Percentiles rank a stretch among this genome's conserved stretches.
Conservation (phyloP, 2,113 vertebrate species). For the Pleuronectes platessa region DNA sequence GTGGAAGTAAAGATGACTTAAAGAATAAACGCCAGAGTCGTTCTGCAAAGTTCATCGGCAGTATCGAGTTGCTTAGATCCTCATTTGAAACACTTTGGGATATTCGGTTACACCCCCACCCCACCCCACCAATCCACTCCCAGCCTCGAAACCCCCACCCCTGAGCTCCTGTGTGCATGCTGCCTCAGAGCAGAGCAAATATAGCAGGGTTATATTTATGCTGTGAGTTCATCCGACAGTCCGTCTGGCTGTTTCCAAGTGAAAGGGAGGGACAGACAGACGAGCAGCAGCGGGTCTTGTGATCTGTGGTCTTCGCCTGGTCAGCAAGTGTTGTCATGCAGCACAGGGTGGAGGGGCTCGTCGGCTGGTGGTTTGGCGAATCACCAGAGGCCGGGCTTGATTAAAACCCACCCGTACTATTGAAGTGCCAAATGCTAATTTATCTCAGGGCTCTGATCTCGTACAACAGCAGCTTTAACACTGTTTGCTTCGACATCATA, state of each 20-base stretch:
- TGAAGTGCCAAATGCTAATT: conserved; percentile 52
- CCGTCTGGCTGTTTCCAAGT: conserved; percentile 62
- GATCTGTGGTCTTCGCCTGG: conserved; percentile 42
- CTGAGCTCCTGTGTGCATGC: conserved; percentile 50
- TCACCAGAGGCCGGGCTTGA: conserved; percentile 12
- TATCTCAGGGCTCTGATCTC: conserved; percentile 32
- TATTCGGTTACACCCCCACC: neutral
- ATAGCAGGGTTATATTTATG: conserved; percentile 78
- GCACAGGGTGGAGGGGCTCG: neutral
- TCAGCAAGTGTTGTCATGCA: conserved; percentile 53
- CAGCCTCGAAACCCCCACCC: conserved; percentile 18
- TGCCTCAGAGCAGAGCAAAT: conserved; percentile 69
- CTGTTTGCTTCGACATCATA: neutral
- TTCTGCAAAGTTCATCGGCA: neutral
- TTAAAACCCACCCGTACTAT: conserved; percentile 17
- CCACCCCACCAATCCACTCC: conserved; percentile 36
- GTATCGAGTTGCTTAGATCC: neutral
- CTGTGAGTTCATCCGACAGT: conserved; percentile 67
- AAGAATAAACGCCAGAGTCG: neutral
- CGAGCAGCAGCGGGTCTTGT: conserved; percentile 59
- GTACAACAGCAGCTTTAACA: conserved; percentile 4
- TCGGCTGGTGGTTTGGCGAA: conserved; percentile 36
- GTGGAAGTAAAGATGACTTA: neutral
- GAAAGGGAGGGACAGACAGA: conserved; percentile 51
- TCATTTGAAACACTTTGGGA: neutral